These are phyloP conservation scores for Spheniscus humboldti DNA, from an alignment of 2,797 vertebrate species.

Conservation along the genomic window DNA sequence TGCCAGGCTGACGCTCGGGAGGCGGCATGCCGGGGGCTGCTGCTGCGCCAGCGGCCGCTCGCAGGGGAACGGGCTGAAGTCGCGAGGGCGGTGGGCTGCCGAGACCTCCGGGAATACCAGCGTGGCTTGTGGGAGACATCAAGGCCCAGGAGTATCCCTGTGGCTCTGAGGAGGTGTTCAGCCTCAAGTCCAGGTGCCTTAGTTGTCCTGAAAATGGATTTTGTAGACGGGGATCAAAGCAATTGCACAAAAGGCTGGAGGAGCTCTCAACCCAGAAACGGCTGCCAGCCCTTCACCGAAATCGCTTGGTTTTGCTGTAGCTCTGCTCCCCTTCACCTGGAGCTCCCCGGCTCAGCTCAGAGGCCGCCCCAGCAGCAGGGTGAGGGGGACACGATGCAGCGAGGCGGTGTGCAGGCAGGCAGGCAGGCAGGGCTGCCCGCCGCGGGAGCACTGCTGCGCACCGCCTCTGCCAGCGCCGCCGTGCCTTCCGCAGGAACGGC, in stretches of 20 bases:
- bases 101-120: neutral
- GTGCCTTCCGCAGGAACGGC: neutral
- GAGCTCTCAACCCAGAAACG: neutral
- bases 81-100: neutral
- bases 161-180: neutral
- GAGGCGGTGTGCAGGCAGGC: neutral
- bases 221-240: neutral
- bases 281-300: neutral
- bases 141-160: neutral
- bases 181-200: neutral
- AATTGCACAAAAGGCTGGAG: neutral
- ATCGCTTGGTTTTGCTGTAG: neutral
- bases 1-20: neutral
- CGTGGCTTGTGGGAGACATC: accelerated
- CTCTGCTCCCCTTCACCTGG: neutral
- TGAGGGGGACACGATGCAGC: neutral
- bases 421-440: neutral
- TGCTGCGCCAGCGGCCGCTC: neutral
- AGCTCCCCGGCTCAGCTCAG: neutral
- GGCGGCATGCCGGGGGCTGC: neutral
- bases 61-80: neutral
- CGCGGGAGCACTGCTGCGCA: neutral
- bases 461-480: neutral
- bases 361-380: neutral
- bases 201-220: neutral